Conservation (phyloP, 2,888 invertebrate species). For the Trissolcus japonicus region DNA sequence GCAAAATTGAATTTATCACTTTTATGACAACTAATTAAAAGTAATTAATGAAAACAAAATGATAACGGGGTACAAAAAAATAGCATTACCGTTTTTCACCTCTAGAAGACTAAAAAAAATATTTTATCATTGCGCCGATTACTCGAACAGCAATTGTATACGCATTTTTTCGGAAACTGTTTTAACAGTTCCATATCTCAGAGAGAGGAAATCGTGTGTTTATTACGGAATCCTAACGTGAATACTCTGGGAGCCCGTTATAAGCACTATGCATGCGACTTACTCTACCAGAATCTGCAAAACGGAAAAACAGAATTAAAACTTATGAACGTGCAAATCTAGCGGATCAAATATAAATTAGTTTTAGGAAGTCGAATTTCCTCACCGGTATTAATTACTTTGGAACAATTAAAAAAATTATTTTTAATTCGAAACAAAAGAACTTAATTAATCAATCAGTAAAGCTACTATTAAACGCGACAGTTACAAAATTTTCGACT, state of each 20-base stretch:
- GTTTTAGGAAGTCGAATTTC: background rate
- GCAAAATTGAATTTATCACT: no score
- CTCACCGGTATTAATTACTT: background rate
- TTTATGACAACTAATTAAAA: background rate
- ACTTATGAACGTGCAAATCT: no score
- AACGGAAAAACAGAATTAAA: slow-evolving; percentile 12
- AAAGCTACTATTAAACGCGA: no score
- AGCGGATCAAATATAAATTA: no score
- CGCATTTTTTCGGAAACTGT: slow-evolving; percentile 6
- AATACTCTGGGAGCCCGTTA: slow-evolving; percentile 25
- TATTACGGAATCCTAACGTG: slow-evolving; percentile 28
- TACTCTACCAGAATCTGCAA: slow-evolving; percentile 10
- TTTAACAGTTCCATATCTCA: slow-evolving; percentile 4
- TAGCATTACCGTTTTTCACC: background rate
- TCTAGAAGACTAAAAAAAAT: background rate
- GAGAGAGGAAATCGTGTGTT: slow-evolving; percentile 19
- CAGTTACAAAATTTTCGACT: no score
- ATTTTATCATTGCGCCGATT: slow-evolving; percentile 1
- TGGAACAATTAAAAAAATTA: no score
- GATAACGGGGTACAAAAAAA: background rate
- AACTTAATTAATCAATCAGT: no score
- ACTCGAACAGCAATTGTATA: background rate
- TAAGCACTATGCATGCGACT: slow-evolving; percentile 16
- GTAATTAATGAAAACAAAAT: background rate
- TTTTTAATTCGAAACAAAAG: no score